Conservation (phyloP, 2,888 invertebrate species). For the Xestia c-nigrum region DNA sequence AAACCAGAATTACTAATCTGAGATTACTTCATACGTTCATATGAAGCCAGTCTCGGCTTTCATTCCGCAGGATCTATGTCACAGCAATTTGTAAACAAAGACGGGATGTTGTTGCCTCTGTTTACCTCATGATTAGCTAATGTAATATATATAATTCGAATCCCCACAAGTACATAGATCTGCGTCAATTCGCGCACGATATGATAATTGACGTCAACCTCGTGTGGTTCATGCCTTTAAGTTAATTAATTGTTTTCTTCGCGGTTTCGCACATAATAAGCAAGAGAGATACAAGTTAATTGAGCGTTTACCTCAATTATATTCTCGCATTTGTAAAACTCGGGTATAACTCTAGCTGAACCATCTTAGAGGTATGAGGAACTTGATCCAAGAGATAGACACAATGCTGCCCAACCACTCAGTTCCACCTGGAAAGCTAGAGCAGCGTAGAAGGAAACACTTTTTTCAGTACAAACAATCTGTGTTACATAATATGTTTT, state of each 20-base stretch:
- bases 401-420: too few species aligned
- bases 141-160: background rate
- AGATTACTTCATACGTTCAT: background rate
- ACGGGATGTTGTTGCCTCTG: background rate
- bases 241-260: conserved; percentile 44
- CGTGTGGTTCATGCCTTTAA: background rate
- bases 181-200: conserved; percentile 38
- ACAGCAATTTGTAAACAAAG: background rate
- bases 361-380: too few species aligned
- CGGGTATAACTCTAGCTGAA: background rate
- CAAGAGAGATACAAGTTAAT: conserved; percentile 10
- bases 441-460: background rate
- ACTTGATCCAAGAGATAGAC: background rate
- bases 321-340: background rate
- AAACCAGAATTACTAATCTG: background rate
- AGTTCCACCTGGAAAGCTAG: background rate
- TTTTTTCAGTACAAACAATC: background rate
- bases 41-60: too few species aligned
- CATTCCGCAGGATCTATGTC: background rate
- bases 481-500: conserved; percentile 1
- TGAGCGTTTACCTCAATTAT: conserved; percentile 43
- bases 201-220: conserved; percentile 45
- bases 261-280: conserved; percentile 17
- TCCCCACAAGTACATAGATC: conserved; percentile 15
- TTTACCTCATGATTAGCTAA: conserved; percentile 22